phyloP scores from a whole-genome alignment of 2,113 vertebrate species.

The Ammospiza caudacuta region DNA sequence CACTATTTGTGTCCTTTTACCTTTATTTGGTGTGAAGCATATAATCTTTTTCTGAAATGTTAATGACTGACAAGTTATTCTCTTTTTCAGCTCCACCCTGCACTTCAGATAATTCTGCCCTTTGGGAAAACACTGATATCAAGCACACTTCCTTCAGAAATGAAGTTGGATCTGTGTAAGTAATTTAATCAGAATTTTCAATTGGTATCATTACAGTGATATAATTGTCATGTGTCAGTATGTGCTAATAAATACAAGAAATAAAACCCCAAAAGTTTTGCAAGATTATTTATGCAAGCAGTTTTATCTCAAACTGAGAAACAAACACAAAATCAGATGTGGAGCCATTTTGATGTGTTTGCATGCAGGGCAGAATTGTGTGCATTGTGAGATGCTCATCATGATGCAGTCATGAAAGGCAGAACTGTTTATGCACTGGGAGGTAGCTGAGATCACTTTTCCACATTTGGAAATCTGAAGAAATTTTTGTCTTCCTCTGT shows the following conservation, averaged over 20 bases:
- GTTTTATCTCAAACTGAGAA: background rate
- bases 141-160: background rate
- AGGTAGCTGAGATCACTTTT: background rate
- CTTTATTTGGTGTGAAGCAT: background rate
- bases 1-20: background rate
- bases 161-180: background rate
- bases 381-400: background rate
- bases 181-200: background rate
- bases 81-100: background rate
- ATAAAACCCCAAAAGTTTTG: background rate
- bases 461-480: background rate
- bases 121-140: background rate
- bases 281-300: background rate
- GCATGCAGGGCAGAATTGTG: background rate
- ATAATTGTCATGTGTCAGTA: background rate
- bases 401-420: background rate
- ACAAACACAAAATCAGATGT: background rate
- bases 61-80: background rate
- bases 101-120: background rate
- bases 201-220: background rate
- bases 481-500: background rate
- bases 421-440: background rate
- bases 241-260: background rate
- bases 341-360: background rate
- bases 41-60: conserved; percentile 10